These are phyloP conservation scores for Chauna torquata DNA, from an alignment of 2,113 vertebrate species.

Conservation along the genomic window DNA sequence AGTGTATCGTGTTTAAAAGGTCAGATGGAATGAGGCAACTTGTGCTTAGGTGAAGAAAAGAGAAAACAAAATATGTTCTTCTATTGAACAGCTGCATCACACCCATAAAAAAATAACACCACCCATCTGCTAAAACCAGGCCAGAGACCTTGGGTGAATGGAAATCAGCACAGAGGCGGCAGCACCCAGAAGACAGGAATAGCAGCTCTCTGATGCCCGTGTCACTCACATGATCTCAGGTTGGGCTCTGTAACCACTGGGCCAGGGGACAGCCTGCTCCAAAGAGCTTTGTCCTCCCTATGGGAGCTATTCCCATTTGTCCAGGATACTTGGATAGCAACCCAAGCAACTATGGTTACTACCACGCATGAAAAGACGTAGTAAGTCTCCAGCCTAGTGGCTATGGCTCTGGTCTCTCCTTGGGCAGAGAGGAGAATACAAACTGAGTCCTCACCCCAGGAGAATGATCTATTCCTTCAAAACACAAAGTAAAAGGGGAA, in stretches of 20 bases:
- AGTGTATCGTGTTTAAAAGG: neutral
- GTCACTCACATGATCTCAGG: accelerated
- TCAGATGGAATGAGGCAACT: neutral
- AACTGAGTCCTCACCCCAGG: neutral
- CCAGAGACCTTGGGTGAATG: neutral
- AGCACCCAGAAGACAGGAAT: neutral
- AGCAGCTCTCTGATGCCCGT: neutral
- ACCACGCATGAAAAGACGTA: accelerated
- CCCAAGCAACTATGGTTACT: neutral
- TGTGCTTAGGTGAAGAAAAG: neutral
- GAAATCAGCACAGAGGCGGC: neutral
- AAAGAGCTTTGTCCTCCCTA: neutral
- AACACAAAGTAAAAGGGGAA: neutral
- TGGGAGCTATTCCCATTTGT: neutral
- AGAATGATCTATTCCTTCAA: neutral
- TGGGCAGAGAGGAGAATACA: neutral
- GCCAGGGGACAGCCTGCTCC: neutral
- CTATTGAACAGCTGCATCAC: neutral
- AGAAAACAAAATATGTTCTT: neutral
- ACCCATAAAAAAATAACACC: accelerated
- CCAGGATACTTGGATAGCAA: neutral
- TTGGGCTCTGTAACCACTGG: accelerated
- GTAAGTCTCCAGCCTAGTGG: neutral
- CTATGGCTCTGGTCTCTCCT: neutral
- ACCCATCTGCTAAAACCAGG: neutral